Base-by-base conservation (phyloP, 2,797 vertebrate genomes). In the Siniperca obscura region DNA sequence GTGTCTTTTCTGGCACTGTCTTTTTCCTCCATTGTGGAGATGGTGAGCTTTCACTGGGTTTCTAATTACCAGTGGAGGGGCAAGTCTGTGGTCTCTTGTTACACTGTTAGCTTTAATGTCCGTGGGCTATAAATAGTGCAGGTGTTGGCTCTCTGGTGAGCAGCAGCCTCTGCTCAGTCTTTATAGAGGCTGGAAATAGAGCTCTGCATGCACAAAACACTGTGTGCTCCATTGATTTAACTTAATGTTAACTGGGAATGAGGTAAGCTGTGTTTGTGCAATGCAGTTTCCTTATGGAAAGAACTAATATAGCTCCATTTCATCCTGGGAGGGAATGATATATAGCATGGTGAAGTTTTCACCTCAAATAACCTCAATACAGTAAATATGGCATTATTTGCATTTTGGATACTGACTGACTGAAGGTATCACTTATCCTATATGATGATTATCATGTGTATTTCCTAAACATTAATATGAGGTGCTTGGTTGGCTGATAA, bases 41-140 rank as follows among this genome's bases (percentile, higher is more conserved):
- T 75, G 64, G 56, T 44, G 71, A 82, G 87, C 69, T 80, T 89
- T 87, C 50, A 40, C 80, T 74, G 61, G 85, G 86, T 78, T 83
- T 93, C 90, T 93, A 91, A 93, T 94, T 90, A 92, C 89, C 78
- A 85, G 86, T 66, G 68, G 66, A 84, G 85, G 84, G 76, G 86
- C 86, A 81, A 30, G 86, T 84, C 85, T 80, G 56, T 59, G 53
- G 77, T 85, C 88, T 94, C 88, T 55, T 85, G 62, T 93, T 94
- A 86, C 90, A 82, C 85, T 82, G 80, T 89, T 89, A 82, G 90
- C 89, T 87, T 88, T 87, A 89, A 89, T 85, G 89, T 90, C 86
- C 76, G 30, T 4, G 7, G 78, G 78, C 88, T 92, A 87, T 89
- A 90, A 93, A 93, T 91, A 91, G 89, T 80, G 83, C 91, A 91